phyloP scores from a whole-genome alignment of 1,140 invertebrate genomes.

The Drosophila sucinea region DNA sequence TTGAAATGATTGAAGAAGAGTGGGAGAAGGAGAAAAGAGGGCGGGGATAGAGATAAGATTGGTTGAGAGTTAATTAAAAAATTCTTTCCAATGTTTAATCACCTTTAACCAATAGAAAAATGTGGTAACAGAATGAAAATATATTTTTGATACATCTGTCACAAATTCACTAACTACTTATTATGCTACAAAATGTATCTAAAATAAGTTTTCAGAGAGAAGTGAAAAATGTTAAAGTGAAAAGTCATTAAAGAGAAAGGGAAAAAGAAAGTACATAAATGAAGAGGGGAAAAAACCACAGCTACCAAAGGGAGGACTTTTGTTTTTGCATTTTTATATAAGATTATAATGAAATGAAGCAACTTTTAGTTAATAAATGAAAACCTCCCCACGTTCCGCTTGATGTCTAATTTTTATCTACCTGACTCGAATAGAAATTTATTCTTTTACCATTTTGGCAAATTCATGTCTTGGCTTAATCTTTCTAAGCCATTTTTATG shows the following conservation, averaged over 20 bases:
- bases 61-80: background rate
- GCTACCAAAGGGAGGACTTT: too few species aligned
- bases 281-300: too few species aligned
- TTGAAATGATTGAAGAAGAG: background rate
- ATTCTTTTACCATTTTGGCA: slow-evolving; percentile 44
- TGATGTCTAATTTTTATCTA: background rate
- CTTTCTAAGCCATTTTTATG: slow-evolving; percentile 55
- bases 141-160: too few species aligned
- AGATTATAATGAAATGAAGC: background rate
- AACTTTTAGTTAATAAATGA: background rate
- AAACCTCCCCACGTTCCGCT: slow-evolving; percentile 31
- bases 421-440: background rate
- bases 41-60: background rate
- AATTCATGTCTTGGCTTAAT: slow-evolving; percentile 43
- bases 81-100: background rate
- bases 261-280: too few species aligned
- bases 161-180: too few species aligned
- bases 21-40: background rate
- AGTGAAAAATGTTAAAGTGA: too few species aligned
- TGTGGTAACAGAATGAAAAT: too few species aligned
- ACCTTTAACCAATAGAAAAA: too few species aligned
- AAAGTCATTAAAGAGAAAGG: too few species aligned
- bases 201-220: too few species aligned
- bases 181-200: too few species aligned
- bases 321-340: background rate